Conservation (phyloP, 1,140 invertebrate species). For the Cyclina sinensis region DNA sequence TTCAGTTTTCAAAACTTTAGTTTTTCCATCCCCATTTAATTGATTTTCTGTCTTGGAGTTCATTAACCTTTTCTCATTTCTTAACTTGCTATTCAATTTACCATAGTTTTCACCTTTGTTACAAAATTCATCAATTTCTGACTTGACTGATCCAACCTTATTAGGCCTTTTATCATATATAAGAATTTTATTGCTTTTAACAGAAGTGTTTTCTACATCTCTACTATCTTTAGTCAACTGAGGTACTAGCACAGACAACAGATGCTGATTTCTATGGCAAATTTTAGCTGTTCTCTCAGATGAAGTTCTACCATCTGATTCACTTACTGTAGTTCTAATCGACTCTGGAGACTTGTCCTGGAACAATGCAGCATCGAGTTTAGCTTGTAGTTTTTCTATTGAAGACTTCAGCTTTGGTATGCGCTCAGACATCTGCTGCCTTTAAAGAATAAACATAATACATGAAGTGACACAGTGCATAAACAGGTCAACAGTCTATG, state of each 20-base stretch:
- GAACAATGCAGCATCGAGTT: constrained; percentile 38
- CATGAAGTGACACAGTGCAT: no score
- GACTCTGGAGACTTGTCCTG: constrained; percentile 38
- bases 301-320: not conserved
- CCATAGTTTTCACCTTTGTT: not conserved
- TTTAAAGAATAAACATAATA: constrained; percentile 4
- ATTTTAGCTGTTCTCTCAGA: not conserved
- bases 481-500: no score
- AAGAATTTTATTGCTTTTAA: not conserved
- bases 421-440: constrained; percentile 58
- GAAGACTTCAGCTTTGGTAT: constrained; percentile 56
- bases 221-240: not conserved
- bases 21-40: not conserved
- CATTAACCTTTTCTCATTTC: not conserved
- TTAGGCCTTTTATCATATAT: not conserved
- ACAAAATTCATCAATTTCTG: not conserved
- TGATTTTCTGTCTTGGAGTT: not conserved
- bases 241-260: not conserved
- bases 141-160: not conserved
- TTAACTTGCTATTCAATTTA: not conserved
- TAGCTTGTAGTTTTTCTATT: constrained; percentile 43
- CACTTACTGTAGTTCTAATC: constrained; percentile 64
- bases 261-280: not conserved
- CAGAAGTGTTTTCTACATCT: not conserved
- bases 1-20: not conserved